Evolutionary conservation across 1,140 invertebrate genomes (phyloP).

Genomic region (Andrena cerasifolii): DNA sequence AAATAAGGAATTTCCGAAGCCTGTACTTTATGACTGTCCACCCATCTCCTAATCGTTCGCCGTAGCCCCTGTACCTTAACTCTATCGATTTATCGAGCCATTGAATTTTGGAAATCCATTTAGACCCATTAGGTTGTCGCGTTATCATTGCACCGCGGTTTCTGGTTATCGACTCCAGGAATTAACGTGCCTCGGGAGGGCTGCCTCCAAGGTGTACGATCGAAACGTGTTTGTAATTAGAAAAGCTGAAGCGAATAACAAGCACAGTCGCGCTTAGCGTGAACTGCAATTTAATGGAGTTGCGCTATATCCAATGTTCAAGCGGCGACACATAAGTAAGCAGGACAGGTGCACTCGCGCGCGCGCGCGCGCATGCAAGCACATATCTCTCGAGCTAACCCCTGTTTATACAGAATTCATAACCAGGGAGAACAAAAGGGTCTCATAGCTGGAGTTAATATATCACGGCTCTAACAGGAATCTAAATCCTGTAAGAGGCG

Average conservation of each 20-base stretch:
- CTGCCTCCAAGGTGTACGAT: neutral
- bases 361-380: neutral
- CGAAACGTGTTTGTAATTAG: constrained; percentile 12
- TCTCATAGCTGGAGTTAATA: constrained; percentile 18
- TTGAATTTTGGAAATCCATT: neutral
- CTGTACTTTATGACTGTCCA: constrained; percentile 10
- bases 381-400: constrained; percentile 11
- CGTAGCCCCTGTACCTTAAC: constrained; percentile 7
- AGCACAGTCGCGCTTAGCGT: neutral
- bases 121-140: neutral
- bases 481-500: neutral
- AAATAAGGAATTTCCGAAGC: constrained; percentile 53
- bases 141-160: neutral
- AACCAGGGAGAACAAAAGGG: constrained; percentile 33
- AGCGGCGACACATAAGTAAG: constrained; percentile 1
- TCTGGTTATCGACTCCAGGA: no score
- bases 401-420: constrained; percentile 42
- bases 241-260: constrained; percentile 1
- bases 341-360: neutral
- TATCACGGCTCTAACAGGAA: constrained; percentile 28
- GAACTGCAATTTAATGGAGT: constrained; percentile 32
- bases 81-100: constrained; percentile 1
- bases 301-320: constrained; percentile 8
- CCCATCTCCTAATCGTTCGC: constrained; percentile 21
- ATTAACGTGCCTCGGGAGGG: no score